Conservation (phyloP, 2,797 vertebrate species). For the Crax fasciolata region DNA sequence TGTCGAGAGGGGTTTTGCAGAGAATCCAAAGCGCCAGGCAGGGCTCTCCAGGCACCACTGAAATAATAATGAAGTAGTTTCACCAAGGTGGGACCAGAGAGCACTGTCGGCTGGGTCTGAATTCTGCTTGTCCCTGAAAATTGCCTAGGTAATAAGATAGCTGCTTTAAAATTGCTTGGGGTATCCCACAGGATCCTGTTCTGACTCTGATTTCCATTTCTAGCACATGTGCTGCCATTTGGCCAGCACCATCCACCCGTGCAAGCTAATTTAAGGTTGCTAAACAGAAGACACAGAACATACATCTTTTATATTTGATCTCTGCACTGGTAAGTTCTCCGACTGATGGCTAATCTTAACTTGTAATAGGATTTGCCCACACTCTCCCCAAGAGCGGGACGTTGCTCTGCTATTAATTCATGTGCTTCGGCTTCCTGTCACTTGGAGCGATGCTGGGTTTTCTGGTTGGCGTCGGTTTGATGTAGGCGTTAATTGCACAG, state of each 20-base stretch:
- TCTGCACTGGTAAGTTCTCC: conserved; percentile 61
- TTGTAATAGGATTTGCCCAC: conserved; percentile 68
- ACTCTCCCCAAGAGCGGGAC: conserved; percentile 22
- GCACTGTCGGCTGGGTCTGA: not conserved
- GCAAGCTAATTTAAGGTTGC: conserved; percentile 70
- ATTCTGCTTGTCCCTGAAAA: conserved; percentile 66
- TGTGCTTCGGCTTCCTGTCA: not conserved
- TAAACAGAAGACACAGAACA: conserved; percentile 71
- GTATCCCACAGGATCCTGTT: conserved; percentile 61
- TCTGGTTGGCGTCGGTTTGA: not conserved
- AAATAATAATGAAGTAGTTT: conserved; percentile 75
- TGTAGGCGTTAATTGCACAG: not conserved
- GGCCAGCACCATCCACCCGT: conserved; percentile 40
- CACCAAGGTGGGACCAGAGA: conserved; percentile 46
- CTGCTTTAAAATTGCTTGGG: conserved; percentile 56
- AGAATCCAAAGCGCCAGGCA: conserved; percentile 58
- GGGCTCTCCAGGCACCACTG: conserved; percentile 70
- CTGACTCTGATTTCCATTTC: conserved; percentile 55
- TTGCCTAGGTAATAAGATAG: conserved; percentile 64
- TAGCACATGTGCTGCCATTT: conserved; percentile 72
- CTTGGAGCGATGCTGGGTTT: not conserved
- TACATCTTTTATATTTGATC: conserved; percentile 75
- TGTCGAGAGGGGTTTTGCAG: conserved; percentile 52
- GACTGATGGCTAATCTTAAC: conserved; percentile 54
- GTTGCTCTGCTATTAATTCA: not conserved